Evolutionary conservation across 2,113 vertebrate genomes (phyloP).

Genomic region (Cisticola juncidis): DNA sequence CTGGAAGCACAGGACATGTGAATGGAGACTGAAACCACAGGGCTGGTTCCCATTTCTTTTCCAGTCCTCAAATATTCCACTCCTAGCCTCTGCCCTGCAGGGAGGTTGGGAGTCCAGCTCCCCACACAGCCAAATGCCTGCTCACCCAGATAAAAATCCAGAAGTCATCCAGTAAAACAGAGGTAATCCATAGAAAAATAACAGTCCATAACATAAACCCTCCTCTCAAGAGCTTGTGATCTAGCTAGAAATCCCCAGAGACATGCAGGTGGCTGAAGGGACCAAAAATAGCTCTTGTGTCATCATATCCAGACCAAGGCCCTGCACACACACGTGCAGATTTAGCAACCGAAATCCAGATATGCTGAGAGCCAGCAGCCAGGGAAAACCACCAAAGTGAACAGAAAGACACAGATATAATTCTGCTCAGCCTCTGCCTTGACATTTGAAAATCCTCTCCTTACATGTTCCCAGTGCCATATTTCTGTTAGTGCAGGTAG

Average conservation of each 20-base stretch:
- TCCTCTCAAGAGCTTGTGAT: not conserved
- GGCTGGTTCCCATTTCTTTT: not conserved
- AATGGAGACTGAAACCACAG: not conserved
- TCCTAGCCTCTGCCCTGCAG: not conserved
- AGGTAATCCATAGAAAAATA: not conserved
- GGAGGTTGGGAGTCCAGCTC: not conserved
- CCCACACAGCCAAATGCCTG: accelerated
- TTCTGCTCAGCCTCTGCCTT: not conserved
- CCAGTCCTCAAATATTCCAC: not conserved
- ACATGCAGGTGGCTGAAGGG: constrained; percentile 18
- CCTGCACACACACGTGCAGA: not conserved
- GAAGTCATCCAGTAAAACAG: not conserved
- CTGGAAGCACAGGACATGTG: not conserved
- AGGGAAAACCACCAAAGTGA: not conserved
- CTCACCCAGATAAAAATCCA: not conserved
- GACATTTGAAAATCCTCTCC: not conserved
- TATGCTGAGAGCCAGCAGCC: accelerated
- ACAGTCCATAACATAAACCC: not conserved
- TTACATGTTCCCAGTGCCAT: not conserved
- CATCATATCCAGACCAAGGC: not conserved
- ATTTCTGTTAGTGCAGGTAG: not conserved
- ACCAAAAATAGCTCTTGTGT: not conserved
- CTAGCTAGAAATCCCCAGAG: not conserved
- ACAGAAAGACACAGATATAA: not conserved
- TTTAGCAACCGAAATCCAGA: constrained; percentile 39